Percentiles rank a stretch among this genome's conserved stretches.
These are phyloP conservation scores for Tenthredo mesomela DNA, from an alignment of 2,888 invertebrate genomes.

Conservation along the genomic window DNA sequence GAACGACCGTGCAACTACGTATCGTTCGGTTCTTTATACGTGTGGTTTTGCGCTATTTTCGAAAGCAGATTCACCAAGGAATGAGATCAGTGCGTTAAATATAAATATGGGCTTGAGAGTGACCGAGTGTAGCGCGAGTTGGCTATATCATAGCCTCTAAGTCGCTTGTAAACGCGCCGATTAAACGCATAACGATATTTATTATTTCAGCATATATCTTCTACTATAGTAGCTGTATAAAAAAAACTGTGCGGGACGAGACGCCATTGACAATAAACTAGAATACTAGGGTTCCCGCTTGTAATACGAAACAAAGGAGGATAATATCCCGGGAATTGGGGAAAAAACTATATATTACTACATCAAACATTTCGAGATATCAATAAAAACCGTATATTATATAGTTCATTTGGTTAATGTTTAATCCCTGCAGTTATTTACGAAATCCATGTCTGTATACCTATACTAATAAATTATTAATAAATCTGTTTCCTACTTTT, in stretches of 20 bases:
- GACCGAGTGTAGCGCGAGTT: slow-evolving; percentile 34
- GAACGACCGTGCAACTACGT: not conserved
- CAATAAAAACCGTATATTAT: not conserved
- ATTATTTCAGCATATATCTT: not conserved
- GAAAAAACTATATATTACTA: not conserved
- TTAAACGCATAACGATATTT: slow-evolving; percentile 29
- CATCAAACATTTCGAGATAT: not conserved
- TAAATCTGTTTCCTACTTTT: not conserved
- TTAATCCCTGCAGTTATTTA: slow-evolving; percentile 17
- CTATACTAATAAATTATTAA: not conserved
- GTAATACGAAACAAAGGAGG: not conserved
- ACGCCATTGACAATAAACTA: slow-evolving; percentile 1
- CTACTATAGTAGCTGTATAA: too few relatives aligned
- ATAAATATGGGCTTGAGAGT: slow-evolving; percentile 61
- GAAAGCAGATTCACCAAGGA: slow-evolving; percentile 69
- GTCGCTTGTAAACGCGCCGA: not conserved
- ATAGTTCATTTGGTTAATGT: not conserved
- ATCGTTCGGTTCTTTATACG: slow-evolving; percentile 9
- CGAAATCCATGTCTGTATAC: not conserved
- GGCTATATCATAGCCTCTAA: slow-evolving; percentile 12
- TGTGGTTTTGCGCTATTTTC: slow-evolving; percentile 67
- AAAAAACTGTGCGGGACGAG: not conserved
- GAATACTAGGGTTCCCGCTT: not conserved
- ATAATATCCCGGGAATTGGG: not conserved
- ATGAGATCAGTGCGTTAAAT: slow-evolving; percentile 74